Conservation (phyloP, 1,140 invertebrate species). For the Nasonia vitripennis region DNA sequence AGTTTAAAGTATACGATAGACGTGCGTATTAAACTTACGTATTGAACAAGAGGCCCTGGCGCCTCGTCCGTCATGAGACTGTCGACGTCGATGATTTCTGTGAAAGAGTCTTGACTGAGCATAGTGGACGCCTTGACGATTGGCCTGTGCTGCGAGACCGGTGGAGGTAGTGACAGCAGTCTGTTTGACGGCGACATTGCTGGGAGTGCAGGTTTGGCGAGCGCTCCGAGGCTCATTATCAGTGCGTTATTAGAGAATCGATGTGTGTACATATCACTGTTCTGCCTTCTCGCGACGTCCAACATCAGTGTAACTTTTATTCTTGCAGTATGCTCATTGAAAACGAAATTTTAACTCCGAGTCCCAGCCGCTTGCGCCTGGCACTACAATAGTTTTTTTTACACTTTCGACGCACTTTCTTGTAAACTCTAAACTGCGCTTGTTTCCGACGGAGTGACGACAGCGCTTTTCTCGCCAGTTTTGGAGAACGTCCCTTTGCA, state of each 20-base stretch:
- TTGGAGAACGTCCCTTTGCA: too few relatives aligned
- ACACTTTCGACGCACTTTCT: too few relatives aligned
- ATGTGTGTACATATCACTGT: slow-evolving; percentile 47
- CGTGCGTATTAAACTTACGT: slow-evolving; percentile 54
- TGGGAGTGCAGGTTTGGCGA: slow-evolving; percentile 34
- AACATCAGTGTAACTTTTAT: slow-evolving; percentile 44
- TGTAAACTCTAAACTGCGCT: too few relatives aligned
- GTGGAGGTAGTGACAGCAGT: neutral
- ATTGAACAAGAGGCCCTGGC: slow-evolving; percentile 51
- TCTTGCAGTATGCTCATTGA: neutral
- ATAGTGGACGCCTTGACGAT: slow-evolving; percentile 58
- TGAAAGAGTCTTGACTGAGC: slow-evolving; percentile 54
- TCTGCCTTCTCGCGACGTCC: slow-evolving; percentile 39
- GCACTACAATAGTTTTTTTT: neutral
- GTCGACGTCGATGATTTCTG: slow-evolving; percentile 61
- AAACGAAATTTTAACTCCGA: neutral
- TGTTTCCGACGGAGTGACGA: too few relatives aligned
- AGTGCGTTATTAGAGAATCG: slow-evolving; percentile 52
- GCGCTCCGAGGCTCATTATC: slow-evolving; percentile 53
- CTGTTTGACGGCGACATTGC: neutral
- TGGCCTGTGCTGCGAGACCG: slow-evolving; percentile 17
- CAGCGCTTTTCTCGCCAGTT: too few relatives aligned
- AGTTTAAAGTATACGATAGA: too few relatives aligned
- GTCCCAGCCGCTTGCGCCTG: neutral
- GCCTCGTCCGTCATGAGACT: slow-evolving; percentile 50